Conservation (phyloP, 2,888 invertebrate species). For the Amphipyra tragopoginis region DNA sequence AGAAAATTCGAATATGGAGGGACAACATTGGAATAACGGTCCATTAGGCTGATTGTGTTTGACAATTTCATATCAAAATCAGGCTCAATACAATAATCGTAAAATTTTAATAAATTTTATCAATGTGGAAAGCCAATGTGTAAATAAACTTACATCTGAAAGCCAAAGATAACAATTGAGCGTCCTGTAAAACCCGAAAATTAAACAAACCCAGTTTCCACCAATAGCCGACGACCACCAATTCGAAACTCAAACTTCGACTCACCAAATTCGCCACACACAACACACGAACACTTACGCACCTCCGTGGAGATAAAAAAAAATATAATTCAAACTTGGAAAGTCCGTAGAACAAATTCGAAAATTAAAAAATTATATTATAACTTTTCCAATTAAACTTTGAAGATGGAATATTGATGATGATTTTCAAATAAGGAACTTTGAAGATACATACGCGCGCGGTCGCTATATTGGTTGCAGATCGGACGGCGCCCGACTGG, state of each 20-base stretch:
- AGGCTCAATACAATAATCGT: neutral
- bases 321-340: conserved; percentile 31
- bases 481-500: conserved; percentile 77
- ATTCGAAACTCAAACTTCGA: conserved; percentile 55
- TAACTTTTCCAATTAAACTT: conserved; percentile 55
- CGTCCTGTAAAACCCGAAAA: conserved; percentile 23
- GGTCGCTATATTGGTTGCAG: conserved; percentile 70
- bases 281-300: conserved; percentile 59
- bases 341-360: conserved; percentile 13
- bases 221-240: conserved; percentile 32
- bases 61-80: conserved; percentile 10
- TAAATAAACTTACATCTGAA: conserved; percentile 13
- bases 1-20: conserved; percentile 26
- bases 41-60: conserved; percentile 17
- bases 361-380: neutral
- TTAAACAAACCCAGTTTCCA: conserved; percentile 42
- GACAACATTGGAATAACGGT: conserved; percentile 29
- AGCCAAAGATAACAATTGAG: conserved; percentile 29
- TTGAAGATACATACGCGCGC: conserved; percentile 84
- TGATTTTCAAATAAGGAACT: conserved; percentile 48
- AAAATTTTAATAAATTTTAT: neutral
- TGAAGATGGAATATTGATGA: conserved; percentile 44
- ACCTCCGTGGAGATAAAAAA: conserved; percentile 42
- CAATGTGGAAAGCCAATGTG: neutral
- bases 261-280: conserved; percentile 62